Percentiles rank a stretch among this genome's conserved stretches.
These are phyloP conservation scores for Ophion ventricosus DNA, from an alignment of 2,888 invertebrate genomes.

Conservation along the genomic window DNA sequence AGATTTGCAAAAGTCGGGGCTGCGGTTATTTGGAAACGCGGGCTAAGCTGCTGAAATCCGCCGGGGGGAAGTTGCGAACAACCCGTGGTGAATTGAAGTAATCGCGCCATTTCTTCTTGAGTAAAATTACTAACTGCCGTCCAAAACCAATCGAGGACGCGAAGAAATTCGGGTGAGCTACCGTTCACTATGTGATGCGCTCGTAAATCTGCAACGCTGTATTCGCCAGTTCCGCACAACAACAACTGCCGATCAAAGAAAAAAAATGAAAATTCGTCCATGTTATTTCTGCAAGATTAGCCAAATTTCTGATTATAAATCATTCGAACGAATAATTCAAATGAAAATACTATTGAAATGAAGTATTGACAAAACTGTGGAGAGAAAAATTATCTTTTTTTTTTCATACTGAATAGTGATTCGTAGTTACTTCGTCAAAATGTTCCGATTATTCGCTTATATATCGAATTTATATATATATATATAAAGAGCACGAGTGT, in stretches of 20 bases:
- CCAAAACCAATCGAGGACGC: slow-evolving; percentile 96
- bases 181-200: slow-evolving; percentile 94
- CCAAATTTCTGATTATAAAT: background rate
- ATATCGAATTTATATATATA: too few relatives aligned
- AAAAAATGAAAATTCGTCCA: background rate
- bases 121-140: slow-evolving; percentile 94
- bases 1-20: slow-evolving; percentile 95
- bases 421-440: too few relatives aligned
- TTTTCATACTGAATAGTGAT: too few relatives aligned
- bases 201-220: slow-evolving; percentile 95
- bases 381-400: background rate
- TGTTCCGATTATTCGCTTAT: too few relatives aligned
- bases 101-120: slow-evolving; percentile 95
- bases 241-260: slow-evolving; percentile 87
- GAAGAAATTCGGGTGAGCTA: slow-evolving; percentile 91
- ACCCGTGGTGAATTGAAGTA: slow-evolving; percentile 96
- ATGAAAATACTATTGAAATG: background rate
- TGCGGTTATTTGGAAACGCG: slow-evolving; percentile 96
- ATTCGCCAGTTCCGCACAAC: slow-evolving; percentile 96
- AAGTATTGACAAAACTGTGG: slow-evolving; percentile 6
- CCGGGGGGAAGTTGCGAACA: slow-evolving; percentile 96
- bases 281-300: background rate
- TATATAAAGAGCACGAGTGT: background rate
- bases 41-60: slow-evolving; percentile 95
- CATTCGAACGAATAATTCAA: background rate